Evolutionary conservation across 2,888 invertebrate genomes (phyloP), one percentile per base, ranked within the genome.

Genomic region (Lampropteryx suffumata): DNA sequence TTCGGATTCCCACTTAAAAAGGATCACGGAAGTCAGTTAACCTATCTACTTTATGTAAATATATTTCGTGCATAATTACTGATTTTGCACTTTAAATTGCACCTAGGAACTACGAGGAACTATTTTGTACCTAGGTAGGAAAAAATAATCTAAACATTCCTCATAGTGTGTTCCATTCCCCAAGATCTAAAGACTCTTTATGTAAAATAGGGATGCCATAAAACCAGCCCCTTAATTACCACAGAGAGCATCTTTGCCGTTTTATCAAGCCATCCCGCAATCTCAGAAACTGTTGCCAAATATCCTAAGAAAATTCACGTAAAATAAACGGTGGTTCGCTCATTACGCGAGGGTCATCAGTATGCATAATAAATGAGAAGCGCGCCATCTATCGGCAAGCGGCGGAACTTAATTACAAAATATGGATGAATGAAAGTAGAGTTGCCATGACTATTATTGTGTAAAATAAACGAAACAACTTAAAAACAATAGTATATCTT

Each of bases 281-380:
- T 84, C 79, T 82, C 67, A 59, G 59, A 64, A 65, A 73, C 67
- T 58, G 46, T 79, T 81, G 80, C 84, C 84, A 82, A 87, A 87
- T 78, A 78, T 76, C 75, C 67, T 69, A 73, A 78, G 80, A 79
- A 83, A 84, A 79, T 73, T 67, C 66, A 59, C 64, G 67, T 35
- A 72, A 73, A 71, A 71, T 71, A 63, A 62, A 62, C 61, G 64
- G 50, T 32, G 52, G 50, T 47, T 47, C 57, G 62, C 91, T 94
- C 93, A 93, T 94, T 94, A 92, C 87, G 43, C 78, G 75, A 81
- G 87, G 91, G 93, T 93, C 94, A 94, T 93, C 93, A 94, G 94
- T 94, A 94, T 94, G 92, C 94, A 94, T 94, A 94, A 94, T 93
- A 90, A 93, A 94, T 93, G 91, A 93, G 92, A 69, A 73, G 50